Evolutionary conservation across 2,113 vertebrate genomes (phyloP).

Genomic region (Baryphthengus martii): DNA sequence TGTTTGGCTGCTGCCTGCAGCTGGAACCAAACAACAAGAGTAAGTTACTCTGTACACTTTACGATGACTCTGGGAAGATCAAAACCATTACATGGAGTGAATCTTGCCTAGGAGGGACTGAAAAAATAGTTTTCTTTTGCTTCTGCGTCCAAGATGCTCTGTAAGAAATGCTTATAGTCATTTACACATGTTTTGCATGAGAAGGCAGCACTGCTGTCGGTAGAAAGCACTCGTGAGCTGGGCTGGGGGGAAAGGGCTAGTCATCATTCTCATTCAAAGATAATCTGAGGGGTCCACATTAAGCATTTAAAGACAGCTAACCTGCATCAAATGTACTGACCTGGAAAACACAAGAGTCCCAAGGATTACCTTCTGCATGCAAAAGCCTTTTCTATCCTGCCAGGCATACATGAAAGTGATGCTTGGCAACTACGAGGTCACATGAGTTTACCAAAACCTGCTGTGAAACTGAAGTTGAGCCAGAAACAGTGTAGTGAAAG

Average conservation of each 20-base stretch:
- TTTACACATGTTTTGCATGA: background rate
- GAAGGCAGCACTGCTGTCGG: background rate
- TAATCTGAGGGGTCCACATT: rapidly evolving
- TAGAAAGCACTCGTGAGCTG: background rate
- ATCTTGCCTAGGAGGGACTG: background rate
- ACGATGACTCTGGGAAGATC: background rate
- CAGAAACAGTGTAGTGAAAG: background rate
- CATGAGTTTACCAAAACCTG: background rate
- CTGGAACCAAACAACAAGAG: background rate
- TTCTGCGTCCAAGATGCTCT: background rate
- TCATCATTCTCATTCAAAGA: background rate
- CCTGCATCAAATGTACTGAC: background rate
- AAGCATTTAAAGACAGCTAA: background rate
- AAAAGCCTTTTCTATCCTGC: background rate
- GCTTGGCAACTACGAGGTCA: background rate
- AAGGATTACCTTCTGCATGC: background rate
- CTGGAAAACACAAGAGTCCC: background rate
- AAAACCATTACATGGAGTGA: rapidly evolving
- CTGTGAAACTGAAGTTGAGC: background rate
- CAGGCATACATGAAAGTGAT: background rate
- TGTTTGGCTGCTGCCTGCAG: background rate
- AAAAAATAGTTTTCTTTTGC: background rate
- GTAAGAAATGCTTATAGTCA: background rate
- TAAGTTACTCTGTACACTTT: background rate
- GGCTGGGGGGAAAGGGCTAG: background rate